Conservation (phyloP, 2,888 invertebrate genomes). For the Fragum fragum region DNA sequence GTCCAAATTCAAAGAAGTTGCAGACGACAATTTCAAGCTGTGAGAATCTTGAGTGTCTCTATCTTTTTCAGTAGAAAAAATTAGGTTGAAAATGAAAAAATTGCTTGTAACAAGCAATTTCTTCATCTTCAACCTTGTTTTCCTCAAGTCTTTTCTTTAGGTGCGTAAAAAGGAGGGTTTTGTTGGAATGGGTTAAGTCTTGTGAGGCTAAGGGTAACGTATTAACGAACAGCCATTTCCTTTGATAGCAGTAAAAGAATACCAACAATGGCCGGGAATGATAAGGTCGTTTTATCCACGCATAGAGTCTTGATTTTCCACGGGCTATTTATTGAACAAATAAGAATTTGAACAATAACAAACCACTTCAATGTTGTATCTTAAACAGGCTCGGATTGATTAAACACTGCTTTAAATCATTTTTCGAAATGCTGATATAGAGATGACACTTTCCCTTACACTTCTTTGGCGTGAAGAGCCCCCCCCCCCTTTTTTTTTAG, state of each 20-base stretch:
- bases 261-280: constrained; percentile 6
- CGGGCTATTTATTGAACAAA: constrained; percentile 44
- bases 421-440: not conserved
- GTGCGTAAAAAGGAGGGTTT: no score
- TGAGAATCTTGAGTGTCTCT: no score
- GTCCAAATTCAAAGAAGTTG: no score
- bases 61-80: no score
- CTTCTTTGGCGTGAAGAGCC: not conserved
- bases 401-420: constrained; percentile 1
- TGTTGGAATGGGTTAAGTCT: no score
- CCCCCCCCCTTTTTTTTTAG: no score
- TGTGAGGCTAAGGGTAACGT: not conserved
- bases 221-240: constrained; percentile 3
- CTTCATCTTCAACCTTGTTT: no score
- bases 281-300: constrained; percentile 18
- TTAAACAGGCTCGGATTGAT: constrained; percentile 12
- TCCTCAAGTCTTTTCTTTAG: no score
- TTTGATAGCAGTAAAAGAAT: constrained; percentile 16
- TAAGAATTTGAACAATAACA: constrained; percentile 36
- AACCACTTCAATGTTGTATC: constrained; percentile 27
- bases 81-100: no score
- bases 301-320: constrained; percentile 20
- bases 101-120: no score
- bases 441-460: not conserved
- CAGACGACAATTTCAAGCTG: no score